These are phyloP conservation scores for Capreolus pygargus DNA, from an alignment of 2,113 vertebrate genomes.

Conservation along the genomic window DNA sequence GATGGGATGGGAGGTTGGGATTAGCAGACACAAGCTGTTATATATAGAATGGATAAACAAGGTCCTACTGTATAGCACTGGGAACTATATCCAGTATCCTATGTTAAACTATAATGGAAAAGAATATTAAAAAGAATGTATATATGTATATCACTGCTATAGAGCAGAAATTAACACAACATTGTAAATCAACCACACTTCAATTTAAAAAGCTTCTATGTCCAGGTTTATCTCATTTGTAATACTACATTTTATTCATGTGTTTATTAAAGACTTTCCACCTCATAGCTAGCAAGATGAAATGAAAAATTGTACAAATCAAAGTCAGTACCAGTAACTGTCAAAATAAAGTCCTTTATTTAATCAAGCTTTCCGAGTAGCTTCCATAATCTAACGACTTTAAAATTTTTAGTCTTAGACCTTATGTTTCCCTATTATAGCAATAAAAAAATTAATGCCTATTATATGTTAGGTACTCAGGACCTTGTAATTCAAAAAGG, in stretches of 20 bases:
- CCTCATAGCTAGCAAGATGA: neutral
- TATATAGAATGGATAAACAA: neutral
- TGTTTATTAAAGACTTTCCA: conserved; percentile 28
- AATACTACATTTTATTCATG: neutral
- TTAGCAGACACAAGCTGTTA: neutral
- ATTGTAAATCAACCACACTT: neutral
- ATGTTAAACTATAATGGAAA: neutral
- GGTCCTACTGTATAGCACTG: neutral
- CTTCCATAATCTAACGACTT: neutral
- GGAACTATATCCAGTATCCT: neutral
- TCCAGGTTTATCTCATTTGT: conserved; percentile 32
- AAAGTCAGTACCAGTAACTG: conserved; percentile 9
- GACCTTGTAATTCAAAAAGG: neutral
- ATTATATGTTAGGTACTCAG: neutral
- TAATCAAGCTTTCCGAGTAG: neutral
- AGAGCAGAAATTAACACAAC: neutral
- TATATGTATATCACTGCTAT: neutral
- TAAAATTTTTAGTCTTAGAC: conserved; percentile 28
- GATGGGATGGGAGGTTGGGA: neutral
- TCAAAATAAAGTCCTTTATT: conserved; percentile 27
- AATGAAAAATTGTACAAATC: conserved; percentile 25
- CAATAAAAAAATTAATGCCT: neutral
- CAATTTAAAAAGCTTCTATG: neutral
- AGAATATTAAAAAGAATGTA: neutral
- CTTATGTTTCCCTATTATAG: neutral